A percentile compares a stretch with the other conserved stretches of the same genome.
Evolutionary conservation across 2,113 vertebrate species (phyloP).

Genomic region (zebrafish (Danio rerio)): DNA sequence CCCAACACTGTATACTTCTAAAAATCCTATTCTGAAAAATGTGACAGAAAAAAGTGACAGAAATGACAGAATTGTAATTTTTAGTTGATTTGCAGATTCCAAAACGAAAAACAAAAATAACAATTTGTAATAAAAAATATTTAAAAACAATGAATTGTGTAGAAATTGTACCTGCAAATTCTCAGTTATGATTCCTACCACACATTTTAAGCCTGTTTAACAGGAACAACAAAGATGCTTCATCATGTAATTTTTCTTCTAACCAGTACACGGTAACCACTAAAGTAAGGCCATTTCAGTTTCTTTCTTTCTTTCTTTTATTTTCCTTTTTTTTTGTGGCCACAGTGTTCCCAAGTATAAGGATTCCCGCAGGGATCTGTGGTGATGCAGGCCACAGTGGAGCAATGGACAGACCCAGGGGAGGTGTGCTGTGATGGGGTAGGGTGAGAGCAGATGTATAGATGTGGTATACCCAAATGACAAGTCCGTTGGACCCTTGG

Average conservation of each 20-base stretch:
- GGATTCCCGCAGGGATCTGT: slow-evolving; percentile 56
- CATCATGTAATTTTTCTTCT: background rate
- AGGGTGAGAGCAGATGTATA: slow-evolving; percentile 67
- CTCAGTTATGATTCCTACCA: background rate
- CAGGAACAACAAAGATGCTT: background rate
- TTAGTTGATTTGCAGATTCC: too few species aligned
- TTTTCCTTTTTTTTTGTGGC: slow-evolving; percentile 68
- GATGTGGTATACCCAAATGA: slow-evolving; percentile 85
- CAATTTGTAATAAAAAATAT: too few species aligned
- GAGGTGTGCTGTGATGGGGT: slow-evolving; percentile 35
- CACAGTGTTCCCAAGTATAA: slow-evolving; percentile 65
- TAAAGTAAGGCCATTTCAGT: background rate
- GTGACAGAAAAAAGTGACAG: too few species aligned
- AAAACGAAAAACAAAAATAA: too few species aligned
- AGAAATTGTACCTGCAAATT: background rate
- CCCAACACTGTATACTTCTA: too few species aligned
- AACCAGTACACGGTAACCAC: background rate
- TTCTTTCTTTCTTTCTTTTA: slow-evolving; percentile 25
- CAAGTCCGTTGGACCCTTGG: slow-evolving; percentile 86
- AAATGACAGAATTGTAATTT: too few species aligned
- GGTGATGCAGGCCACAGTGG: slow-evolving; percentile 36
- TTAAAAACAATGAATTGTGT: too few species aligned
- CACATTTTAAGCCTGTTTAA: background rate
- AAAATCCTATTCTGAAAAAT: too few species aligned
- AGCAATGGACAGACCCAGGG: slow-evolving; percentile 27